These are phyloP conservation scores for Acanthis flammea DNA, from an alignment of 2,797 vertebrate species.

Conservation along the genomic window DNA sequence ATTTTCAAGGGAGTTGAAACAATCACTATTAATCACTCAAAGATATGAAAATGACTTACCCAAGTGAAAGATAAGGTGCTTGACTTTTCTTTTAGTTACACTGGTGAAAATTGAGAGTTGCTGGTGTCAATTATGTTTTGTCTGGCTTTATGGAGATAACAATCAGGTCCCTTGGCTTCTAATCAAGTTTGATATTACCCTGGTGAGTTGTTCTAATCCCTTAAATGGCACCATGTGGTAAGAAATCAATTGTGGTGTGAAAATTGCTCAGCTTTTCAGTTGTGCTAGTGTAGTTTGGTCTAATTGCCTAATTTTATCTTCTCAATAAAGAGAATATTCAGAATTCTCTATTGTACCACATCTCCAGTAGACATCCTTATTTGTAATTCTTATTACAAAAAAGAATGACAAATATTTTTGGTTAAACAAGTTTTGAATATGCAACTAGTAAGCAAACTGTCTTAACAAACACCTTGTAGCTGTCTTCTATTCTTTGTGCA, in stretches of 20 bases:
- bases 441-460: background rate
- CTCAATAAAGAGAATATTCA: slow-evolving; percentile 9
- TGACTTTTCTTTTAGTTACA: slow-evolving; percentile 1
- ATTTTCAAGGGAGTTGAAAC: background rate
- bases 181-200: slow-evolving; percentile 64
- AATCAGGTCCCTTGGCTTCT: slow-evolving; percentile 41
- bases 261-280: slow-evolving; percentile 29
- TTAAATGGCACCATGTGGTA: slow-evolving; percentile 30
- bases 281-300: background rate
- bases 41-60: background rate
- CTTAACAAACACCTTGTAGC: background rate
- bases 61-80: background rate
- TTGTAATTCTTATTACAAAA: background rate
- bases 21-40: background rate
- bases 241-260: slow-evolving; percentile 30
- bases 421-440: background rate
- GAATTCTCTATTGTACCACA: background rate
- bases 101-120: slow-evolving; percentile 2
- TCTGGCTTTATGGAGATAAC: slow-evolving; percentile 26
- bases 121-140: slow-evolving; percentile 37
- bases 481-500: background rate
- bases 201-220: slow-evolving; percentile 47
- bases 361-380: background rate
- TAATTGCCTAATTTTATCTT: background rate
- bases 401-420: background rate